Conservation (phyloP, 2,888 invertebrate species). For the Papilio demoleus region DNA sequence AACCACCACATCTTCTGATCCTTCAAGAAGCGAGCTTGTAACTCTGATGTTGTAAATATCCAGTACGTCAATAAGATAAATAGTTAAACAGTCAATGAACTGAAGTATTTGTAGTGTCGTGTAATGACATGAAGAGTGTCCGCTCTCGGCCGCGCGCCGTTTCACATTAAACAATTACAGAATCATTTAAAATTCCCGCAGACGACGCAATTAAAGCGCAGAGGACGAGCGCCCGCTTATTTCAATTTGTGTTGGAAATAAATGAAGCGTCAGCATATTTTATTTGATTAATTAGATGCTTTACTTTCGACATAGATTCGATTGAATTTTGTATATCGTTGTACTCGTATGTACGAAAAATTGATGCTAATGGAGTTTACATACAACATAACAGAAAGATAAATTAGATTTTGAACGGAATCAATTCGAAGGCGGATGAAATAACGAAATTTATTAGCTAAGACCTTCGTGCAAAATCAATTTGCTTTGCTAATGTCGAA, state of each 20-base stretch:
- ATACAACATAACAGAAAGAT: conserved; percentile 2
- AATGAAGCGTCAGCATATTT: not conserved
- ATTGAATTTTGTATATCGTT: too few species aligned
- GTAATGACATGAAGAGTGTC: not conserved
- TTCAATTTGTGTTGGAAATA: conserved; percentile 15
- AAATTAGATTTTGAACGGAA: conserved; percentile 4
- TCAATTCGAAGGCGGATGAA: conserved; percentile 7
- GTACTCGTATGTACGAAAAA: not conserved
- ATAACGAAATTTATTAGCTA: conserved; percentile 3
- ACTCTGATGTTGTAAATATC: too few species aligned
- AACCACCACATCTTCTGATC: too few species aligned
- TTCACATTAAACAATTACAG: conserved; percentile 10
- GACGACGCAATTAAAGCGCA: conserved; percentile 9
- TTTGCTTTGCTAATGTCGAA: not conserved
- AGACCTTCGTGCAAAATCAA: conserved; percentile 11
- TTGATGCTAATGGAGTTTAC: conserved; percentile 1
- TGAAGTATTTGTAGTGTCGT: not conserved
- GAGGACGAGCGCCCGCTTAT: conserved; percentile 8
- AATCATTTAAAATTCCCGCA: conserved; percentile 15
- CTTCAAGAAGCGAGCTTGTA: too few species aligned
- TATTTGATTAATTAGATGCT: not conserved
- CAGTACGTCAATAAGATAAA: too few species aligned
- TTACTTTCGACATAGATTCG: too few species aligned
- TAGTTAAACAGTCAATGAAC: not conserved
- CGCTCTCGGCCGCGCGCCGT: not conserved